A percentile compares a stretch with the other conserved stretches of the same genome.
These are phyloP conservation scores for Urocitellus parryii DNA, from an alignment of 2,113 vertebrate species.

Conservation along the genomic window DNA sequence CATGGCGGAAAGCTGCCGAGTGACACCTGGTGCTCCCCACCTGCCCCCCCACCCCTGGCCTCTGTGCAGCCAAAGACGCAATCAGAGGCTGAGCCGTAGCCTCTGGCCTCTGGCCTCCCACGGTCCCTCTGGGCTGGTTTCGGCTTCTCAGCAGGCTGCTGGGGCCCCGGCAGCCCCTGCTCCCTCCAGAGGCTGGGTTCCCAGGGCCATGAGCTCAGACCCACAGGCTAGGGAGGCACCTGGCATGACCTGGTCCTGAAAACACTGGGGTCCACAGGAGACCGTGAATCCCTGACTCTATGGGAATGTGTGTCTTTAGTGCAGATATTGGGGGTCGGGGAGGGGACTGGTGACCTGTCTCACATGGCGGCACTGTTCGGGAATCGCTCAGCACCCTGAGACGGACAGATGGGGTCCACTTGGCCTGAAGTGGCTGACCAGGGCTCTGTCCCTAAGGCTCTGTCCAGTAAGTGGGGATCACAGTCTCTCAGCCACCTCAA, in stretches of 20 bases:
- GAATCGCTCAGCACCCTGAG: not conserved
- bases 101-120: not conserved
- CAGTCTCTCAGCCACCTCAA: not conserved
- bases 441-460: not conserved
- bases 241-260: not conserved
- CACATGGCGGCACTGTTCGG: too few relatives aligned
- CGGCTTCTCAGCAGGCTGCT: not conserved
- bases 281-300: not conserved
- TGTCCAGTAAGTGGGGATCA: too few relatives aligned
- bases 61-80: not conserved
- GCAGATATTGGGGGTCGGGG: too few relatives aligned
- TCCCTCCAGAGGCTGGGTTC: not conserved
- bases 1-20: fast-evolving
- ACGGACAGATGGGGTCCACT: not conserved
- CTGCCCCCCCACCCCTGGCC: not conserved
- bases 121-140: not conserved
- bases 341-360: not conserved
- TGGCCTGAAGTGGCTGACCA: not conserved
- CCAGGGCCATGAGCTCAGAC: not conserved
- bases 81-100: constrained; percentile 7
- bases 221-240: not conserved
- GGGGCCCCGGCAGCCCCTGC: not conserved
- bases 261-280: not conserved
- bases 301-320: not conserved
- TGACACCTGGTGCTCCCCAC: not conserved